Base-by-base conservation (phyloP, 1,140 invertebrate genomes). In the Antheraea pernyi region DNA sequence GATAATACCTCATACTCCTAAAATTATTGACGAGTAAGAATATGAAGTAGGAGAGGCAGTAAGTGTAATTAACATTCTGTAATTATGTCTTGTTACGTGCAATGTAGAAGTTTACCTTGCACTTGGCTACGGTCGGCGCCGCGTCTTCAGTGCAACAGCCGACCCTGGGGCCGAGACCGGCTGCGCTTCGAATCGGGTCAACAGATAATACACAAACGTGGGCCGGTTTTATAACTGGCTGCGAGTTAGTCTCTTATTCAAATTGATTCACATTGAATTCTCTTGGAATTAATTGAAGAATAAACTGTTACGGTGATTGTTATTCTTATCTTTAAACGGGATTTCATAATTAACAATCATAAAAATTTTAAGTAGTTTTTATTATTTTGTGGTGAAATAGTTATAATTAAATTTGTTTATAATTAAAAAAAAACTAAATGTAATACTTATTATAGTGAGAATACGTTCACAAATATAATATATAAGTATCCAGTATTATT, bases 141-240 rank as follows among this genome's bases (percentile, higher is more conserved):
- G 72, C 81, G 72, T 90, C 88, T 89, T 88, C 85, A 89, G 88
- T 86, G 86, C 88, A 89, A 88, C 78, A 89, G 79, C 81, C 88
- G 81, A 64, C 82, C 75, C 70, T 76, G 80, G 76, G 73, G 68
- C 46, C 11, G 65, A 53, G 73, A 69, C 74, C 76, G 78, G 70
- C 73, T 65, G 61, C 36, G 61, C 62, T 62, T 63, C 67, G 69
- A 76, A 78, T 75, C 78, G 73, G 81, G 76, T 84, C 77, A 79
- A 60, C 80, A 73, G 70, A 79, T 75, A 71, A 78, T 67, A 61
- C 65, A 19, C 16, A 61, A 60, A 72, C 53, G 70, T 71, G 42
- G 60, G 65, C 67, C 70, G 73, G 73, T 69, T 72, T 75, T 69
- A 46, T 66, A 68, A 71, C 66, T 68, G 65, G 66, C 65, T 63